phyloP scores from a whole-genome alignment of 2,797 vertebrate genomes.

The Pagetopsis macropterus region DNA sequence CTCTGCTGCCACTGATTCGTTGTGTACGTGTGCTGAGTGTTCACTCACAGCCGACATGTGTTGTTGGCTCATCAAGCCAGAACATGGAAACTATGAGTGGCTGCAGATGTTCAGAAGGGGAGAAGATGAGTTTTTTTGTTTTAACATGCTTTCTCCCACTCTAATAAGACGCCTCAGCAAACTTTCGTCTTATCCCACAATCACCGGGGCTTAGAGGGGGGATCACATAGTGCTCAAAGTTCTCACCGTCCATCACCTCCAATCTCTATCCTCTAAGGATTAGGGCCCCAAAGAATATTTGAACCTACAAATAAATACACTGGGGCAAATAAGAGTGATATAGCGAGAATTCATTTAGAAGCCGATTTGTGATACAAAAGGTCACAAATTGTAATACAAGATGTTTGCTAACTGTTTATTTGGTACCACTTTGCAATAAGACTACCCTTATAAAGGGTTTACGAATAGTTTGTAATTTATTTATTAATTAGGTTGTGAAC shows the following conservation, averaged over 20 bases:
- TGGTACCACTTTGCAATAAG: too few relatives aligned
- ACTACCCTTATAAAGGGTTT: too few relatives aligned
- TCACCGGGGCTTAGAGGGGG: constrained; percentile 54
- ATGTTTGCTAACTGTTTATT: not conserved
- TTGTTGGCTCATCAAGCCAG: constrained; percentile 80
- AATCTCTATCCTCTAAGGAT: constrained; percentile 43
- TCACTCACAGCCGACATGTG: constrained; percentile 76
- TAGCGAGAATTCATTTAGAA: not conserved
- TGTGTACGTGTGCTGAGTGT: constrained; percentile 39
- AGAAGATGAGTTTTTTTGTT: constrained; percentile 47
- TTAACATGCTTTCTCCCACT: constrained; percentile 60
- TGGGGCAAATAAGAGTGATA: not conserved
- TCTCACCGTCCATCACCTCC: constrained; percentile 58
- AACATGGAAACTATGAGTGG: constrained; percentile 83
- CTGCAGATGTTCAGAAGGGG: constrained; percentile 77
- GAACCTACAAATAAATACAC: constrained; percentile 12
- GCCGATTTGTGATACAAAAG: not conserved
- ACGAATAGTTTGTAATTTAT: too few relatives aligned
- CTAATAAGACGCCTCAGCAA: constrained; percentile 53
- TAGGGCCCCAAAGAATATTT: constrained; percentile 35
- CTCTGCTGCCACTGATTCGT: constrained; percentile 42
- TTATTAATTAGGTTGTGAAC: too few relatives aligned
- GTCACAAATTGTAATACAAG: not conserved
- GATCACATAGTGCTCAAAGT: constrained; percentile 52
- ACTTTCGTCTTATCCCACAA: constrained; percentile 66